phyloP scores from a whole-genome alignment of 2,113 vertebrate species.

The Pitta sordida region DNA sequence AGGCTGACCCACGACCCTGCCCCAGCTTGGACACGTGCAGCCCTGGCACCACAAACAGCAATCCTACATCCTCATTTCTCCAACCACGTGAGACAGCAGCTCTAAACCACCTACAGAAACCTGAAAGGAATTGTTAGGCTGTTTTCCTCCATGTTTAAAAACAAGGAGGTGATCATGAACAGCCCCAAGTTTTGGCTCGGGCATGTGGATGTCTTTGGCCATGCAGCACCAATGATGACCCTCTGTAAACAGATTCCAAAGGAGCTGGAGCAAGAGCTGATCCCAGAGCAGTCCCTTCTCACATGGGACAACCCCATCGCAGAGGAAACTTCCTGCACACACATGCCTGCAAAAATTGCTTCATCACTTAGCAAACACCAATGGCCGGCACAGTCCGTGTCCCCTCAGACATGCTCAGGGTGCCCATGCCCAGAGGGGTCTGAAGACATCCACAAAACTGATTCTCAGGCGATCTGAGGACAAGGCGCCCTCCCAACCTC shows the following conservation, averaged over 20 bases:
- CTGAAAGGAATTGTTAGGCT: background rate
- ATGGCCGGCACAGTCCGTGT: background rate
- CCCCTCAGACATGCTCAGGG: fast-evolving
- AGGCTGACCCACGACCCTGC: background rate
- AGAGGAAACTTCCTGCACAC: background rate
- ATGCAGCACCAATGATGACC: fast-evolving
- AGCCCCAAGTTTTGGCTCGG: background rate
- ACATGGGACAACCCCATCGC: fast-evolving
- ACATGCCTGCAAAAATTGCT: background rate
- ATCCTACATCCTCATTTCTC: background rate
- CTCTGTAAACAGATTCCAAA: background rate
- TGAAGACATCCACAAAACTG: fast-evolving
- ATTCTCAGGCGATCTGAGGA: background rate
- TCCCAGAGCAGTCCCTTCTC: background rate
- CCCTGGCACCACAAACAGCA: background rate
- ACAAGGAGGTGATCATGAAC: background rate
- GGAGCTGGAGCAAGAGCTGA: background rate
- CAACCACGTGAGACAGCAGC: background rate
- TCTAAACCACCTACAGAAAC: background rate
- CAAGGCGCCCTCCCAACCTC: background rate
- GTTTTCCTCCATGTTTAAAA: background rate
- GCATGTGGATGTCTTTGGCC: background rate
- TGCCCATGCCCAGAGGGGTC: background rate
- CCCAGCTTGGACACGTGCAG: fast-evolving
- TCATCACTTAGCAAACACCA: fast-evolving